phyloP scores from a whole-genome alignment of 2,888 invertebrate genomes.

The Disparrhopalites patrizii region DNA sequence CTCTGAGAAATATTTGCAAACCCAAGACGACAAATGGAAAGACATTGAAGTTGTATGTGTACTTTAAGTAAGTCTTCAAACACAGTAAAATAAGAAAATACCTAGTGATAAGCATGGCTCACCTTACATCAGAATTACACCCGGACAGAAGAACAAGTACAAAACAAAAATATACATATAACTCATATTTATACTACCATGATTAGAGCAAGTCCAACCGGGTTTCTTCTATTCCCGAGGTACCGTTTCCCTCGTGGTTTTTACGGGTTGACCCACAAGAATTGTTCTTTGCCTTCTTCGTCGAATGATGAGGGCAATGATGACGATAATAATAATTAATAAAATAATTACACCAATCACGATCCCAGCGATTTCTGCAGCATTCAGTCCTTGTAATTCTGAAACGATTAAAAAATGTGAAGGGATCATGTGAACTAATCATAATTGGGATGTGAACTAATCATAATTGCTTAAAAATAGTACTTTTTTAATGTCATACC shows the following conservation, averaged over 20 bases:
- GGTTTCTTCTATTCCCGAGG: conserved; percentile 14
- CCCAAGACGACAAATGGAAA: too few relatives aligned
- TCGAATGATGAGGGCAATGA: conserved; percentile 33
- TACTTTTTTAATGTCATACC: conserved; percentile 20
- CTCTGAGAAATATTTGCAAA: too few relatives aligned
- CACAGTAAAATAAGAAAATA: too few relatives aligned
- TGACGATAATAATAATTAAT: conserved; percentile 40
- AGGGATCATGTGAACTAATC: background rate
- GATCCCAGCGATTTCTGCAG: conserved; percentile 47
- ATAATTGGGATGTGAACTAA: background rate
- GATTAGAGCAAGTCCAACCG: too few relatives aligned
- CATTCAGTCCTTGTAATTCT: conserved; percentile 47
- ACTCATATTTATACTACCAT: too few relatives aligned
- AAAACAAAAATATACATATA: too few relatives aligned
- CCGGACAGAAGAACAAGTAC: too few relatives aligned
- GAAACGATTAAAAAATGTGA: conserved; percentile 4
- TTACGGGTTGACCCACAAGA: conserved; percentile 21
- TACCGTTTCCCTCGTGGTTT: conserved; percentile 1
- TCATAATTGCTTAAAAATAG: background rate
- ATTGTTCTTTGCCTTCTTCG: conserved; percentile 34
- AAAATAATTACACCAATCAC: conserved; percentile 38
- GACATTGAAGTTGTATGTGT: too few relatives aligned
- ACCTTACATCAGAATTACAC: too few relatives aligned
- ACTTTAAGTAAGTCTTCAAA: too few relatives aligned
- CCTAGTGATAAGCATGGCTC: too few relatives aligned